Evolutionary conservation across 2,888 invertebrate species (phyloP).

Genomic region (Horisme vitalbata): DNA sequence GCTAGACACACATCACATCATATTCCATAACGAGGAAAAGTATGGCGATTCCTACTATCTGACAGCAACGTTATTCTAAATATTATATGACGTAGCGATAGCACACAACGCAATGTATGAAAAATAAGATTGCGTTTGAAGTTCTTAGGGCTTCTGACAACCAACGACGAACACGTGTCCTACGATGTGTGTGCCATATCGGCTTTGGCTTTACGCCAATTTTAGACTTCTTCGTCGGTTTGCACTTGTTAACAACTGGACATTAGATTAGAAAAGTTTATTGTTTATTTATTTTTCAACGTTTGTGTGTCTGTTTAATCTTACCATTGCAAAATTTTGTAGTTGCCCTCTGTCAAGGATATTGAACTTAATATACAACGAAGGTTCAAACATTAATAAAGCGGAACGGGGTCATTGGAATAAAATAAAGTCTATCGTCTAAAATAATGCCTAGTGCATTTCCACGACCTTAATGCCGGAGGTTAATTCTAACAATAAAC

Average conservation of each 20-base stretch:
- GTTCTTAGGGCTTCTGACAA: slow-evolving; percentile 40
- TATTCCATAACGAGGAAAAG: slow-evolving; percentile 22
- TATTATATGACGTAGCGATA: slow-evolving; percentile 17
- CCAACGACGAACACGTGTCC: too few species aligned
- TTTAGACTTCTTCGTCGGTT: slow-evolving; percentile 41
- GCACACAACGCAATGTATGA: slow-evolving; percentile 11
- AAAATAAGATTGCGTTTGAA: slow-evolving; percentile 18
- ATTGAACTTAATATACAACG: too few species aligned
- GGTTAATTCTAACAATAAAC: slow-evolving; percentile 31
- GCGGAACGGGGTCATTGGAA: too few species aligned
- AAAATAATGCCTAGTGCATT: slow-evolving; percentile 22
- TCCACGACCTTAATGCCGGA: slow-evolving; percentile 21
- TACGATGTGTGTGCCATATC: slow-evolving; percentile 52
- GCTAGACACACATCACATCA: slow-evolving; percentile 19
- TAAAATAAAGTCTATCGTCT: too few species aligned
- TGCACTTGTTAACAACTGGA: slow-evolving; percentile 40
- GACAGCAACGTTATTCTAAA: slow-evolving; percentile 2
- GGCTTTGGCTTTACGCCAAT: slow-evolving; percentile 56
- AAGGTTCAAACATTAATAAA: too few species aligned
- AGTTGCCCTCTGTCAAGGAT: too few species aligned
- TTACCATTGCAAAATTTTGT: slow-evolving; percentile 24
- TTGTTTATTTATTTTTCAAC: slow-evolving; percentile 32
- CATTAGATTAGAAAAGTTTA: slow-evolving; percentile 40
- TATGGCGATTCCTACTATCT: slow-evolving; percentile 5
- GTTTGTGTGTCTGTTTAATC: slow-evolving; percentile 15